phyloP scores from a whole-genome alignment of 2,888 invertebrate genomes.

The Scaptomyza flava region DNA sequence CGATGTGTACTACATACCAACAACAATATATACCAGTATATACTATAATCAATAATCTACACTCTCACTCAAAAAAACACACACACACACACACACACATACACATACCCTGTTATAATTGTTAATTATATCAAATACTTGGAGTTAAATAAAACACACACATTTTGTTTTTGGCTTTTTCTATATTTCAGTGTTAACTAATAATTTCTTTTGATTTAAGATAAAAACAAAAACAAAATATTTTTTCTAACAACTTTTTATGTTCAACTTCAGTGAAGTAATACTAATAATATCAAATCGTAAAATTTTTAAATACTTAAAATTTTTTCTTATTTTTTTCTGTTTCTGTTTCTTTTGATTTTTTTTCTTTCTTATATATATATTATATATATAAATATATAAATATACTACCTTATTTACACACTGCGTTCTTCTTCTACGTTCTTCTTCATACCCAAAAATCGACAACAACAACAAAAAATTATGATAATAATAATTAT shows the following conservation, averaged over 20 bases:
- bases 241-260: slow-evolving; percentile 42
- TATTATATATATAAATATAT: slow-evolving; percentile 52
- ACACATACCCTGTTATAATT: slow-evolving; percentile 21
- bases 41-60: slow-evolving; percentile 28
- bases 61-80: slow-evolving; percentile 21
- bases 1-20: slow-evolving; percentile 60
- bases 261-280: slow-evolving; percentile 27
- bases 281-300: slow-evolving; percentile 48
- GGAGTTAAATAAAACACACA: slow-evolving; percentile 27
- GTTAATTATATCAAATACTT: slow-evolving; percentile 33
- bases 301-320: slow-evolving; percentile 27
- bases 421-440: slow-evolving; percentile 77
- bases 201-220: slow-evolving; percentile 22
- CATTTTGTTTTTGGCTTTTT: slow-evolving; percentile 47
- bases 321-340: slow-evolving; percentile 62
- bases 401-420: slow-evolving; percentile 70
- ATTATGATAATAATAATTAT: slow-evolving; percentile 27
- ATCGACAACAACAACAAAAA: slow-evolving; percentile 59
- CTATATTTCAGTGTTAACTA: slow-evolving; percentile 41
- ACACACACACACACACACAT: slow-evolving; percentile 13
- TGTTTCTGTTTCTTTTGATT: slow-evolving; percentile 53
- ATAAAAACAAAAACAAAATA: slow-evolving; percentile 6
- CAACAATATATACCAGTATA: slow-evolving; percentile 20
- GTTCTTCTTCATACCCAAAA: slow-evolving; percentile 76
- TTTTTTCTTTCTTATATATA: slow-evolving; percentile 36